Base-by-base conservation (phyloP, 1,140 invertebrate species). In the Drosophila kanapiae region DNA sequence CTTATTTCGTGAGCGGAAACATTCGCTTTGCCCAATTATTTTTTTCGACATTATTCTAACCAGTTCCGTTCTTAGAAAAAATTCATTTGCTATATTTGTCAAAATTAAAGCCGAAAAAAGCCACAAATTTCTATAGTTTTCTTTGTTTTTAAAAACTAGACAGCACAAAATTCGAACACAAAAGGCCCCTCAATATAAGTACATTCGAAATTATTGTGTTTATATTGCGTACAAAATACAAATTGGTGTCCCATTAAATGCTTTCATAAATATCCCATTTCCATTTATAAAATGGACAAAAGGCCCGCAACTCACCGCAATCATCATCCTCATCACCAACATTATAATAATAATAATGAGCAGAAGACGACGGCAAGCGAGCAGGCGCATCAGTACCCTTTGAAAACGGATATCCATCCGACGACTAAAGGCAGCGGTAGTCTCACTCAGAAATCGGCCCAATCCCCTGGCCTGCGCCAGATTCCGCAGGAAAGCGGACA, bases 201-300 rank as follows among this genome's bases (percentile, higher is more conserved):
- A 72, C 68, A 61, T 67, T 71, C 85, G 85, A 88, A 88, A 88
- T 88, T 88, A 91, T 82, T 90, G 75, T 81, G 71, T 85, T 75
- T 76, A 57, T 59, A 60, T 64, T 54, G 78, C 68, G 71, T 23
- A 56, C 18, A 37, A 13, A 54, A 23, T 23, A 29, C 27, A 35
- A 53, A 65, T 65, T 69, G 33, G 47, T 53, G 61, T 37, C 31
- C 33, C 37, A 4, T 27, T 53, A 13, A 38, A 38, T 56, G 53
- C 18, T 38, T 38, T 5, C 2, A 10, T 3, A 23, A 37, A n/a
- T 9, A 56, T 5, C 11, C 23, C n/a, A 53, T 35, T 56, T 42
- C 54, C 18, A 74, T 82, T 54, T 58, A 76, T 23, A 53, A 72
- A 65, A 88, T 88, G 84, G 81, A 88, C 43, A 90, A 62, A 90